Base-by-base conservation (phyloP, 2,797 vertebrate genomes). In the Hozukius guyotensis region DNA sequence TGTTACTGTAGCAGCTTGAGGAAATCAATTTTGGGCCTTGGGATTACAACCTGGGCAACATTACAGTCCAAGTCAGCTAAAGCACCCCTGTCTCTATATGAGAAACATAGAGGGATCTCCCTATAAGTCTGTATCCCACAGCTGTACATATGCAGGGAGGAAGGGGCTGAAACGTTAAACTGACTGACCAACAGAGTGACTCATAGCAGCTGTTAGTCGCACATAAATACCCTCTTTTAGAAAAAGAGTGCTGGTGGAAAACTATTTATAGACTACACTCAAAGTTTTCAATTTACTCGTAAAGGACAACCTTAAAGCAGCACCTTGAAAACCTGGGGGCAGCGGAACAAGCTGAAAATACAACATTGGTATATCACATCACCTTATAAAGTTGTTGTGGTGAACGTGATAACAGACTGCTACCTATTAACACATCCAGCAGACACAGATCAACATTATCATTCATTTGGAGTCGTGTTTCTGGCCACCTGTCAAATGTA, bases 21-120 rank as follows among this genome's bases (percentile, higher is more conserved):
- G 80, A 86, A 88, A 89, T 82, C 38, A 57, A 77, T 86, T 64
- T 75, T 59, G 22, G 71, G 79, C 73, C 59, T 72, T 22, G 31
- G 38, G 74, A 82, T 81, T 60, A 76, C n/a, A 82, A 70, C n/a
- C 60, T 79, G 20, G 32, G 55, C n/a, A 72, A 74, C 65, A 65
- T 64, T 78, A 73, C 72, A 81, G 59, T 81, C 22, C 32, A 65
- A 25, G 5, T 72, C 27, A 55, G 34, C 63, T 77, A 49, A 76
- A 77, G 62, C 46, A 53, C 6, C 20, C 8, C 2, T 2, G 20
- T 16, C 32, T 81, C 55, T 52, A 4, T 16, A 46, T 49, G 46
- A 64, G 29, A 75, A 71, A 81, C 29, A 2, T 18, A 65, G 5
- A 55, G 38, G 29, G 55, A n/a, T 38, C 36, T 53, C 29, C 32